A percentile compares a stretch with the other conserved stretches of the same genome.
Conservation (phyloP, 2,888 invertebrate genomes). For the Reticulitermes lucifugus region DNA sequence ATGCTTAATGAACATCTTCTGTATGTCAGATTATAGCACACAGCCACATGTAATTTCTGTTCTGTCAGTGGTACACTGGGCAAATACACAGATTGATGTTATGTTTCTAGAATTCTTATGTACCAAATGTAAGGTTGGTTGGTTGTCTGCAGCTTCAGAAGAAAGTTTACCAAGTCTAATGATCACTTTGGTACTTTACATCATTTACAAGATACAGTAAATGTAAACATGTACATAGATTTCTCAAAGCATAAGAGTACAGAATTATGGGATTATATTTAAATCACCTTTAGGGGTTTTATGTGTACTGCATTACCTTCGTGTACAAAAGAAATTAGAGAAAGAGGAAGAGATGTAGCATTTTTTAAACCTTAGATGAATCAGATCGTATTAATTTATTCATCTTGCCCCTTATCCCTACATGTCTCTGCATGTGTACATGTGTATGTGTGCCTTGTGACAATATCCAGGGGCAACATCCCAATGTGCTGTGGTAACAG, state of each 20-base stretch:
- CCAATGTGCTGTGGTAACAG: too few species aligned
- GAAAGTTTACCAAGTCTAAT: background rate
- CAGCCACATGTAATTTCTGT: background rate
- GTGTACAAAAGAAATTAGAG: conserved; percentile 22
- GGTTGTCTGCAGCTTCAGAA: background rate
- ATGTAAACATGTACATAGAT: conserved; percentile 37
- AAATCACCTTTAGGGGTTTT: background rate
- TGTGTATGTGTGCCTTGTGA: background rate
- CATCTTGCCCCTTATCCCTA: background rate
- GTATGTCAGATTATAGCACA: background rate
- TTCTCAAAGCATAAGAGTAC: conserved; percentile 10
- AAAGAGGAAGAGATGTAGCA: background rate
- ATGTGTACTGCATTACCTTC: background rate
- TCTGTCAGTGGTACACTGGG: background rate
- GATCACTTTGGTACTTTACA: background rate
- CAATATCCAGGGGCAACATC: too few species aligned
- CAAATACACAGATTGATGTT: background rate
- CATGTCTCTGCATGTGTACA: background rate
- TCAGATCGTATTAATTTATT: conserved; percentile 4
- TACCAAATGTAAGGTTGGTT: background rate
- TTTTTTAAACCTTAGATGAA: background rate
- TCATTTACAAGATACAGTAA: conserved; percentile 7
- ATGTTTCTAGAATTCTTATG: background rate
- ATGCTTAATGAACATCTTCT: too few species aligned
- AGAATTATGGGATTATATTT: conserved; percentile 31